Base-by-base conservation (phyloP, 2,113 vertebrate genomes). In the Ariopsis seemanni region DNA sequence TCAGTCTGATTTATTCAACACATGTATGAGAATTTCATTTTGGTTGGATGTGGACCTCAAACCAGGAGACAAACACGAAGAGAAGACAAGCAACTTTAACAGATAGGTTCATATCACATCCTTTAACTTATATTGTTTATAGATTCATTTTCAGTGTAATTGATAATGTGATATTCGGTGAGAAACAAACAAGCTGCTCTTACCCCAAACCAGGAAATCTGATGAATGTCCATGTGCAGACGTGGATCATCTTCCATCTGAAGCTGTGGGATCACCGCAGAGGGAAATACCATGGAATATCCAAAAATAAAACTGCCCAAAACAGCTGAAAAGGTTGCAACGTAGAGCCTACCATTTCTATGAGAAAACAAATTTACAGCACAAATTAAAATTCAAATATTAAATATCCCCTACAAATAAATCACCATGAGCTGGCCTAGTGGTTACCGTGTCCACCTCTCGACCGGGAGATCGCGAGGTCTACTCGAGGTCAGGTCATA, bases 291-390 rank as follows among this genome's bases (percentile, higher is more conserved):
- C 91, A 99, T 88, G 1, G 97, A 96, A 1, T 96, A 99, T 0
- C 98, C 98, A 0, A 97, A 99, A 86, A 9, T 97, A 91, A 99
- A 97, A 87, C 98, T 99, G 30, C 98, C 98, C 92, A 99, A 92
- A 34, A 98, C 96, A 0, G 97, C 96, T 0, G 96, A 95, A 0
- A 99, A 97, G 15, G 93, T 94, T 0, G 97, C 97, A 90, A 98
- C 93, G 89, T 94, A 96, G 27, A 99, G 94, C 81, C 90, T 89
- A 85, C 86, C 92, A 91, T 97, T 97, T 80, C 80, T 94, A 80
- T 92, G 2, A 58, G 53, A 77, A 85, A 58, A 85, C 11, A 89
- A 20, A 30, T 72, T n/a, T 18, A 69, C 42, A 82, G 5, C 20
- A 15, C 10, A 48, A 63, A 50, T 79, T 53, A 65, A 79, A 30